phyloP scores from a whole-genome alignment of 2,113 vertebrate genomes.

The Anguilla japonica region DNA sequence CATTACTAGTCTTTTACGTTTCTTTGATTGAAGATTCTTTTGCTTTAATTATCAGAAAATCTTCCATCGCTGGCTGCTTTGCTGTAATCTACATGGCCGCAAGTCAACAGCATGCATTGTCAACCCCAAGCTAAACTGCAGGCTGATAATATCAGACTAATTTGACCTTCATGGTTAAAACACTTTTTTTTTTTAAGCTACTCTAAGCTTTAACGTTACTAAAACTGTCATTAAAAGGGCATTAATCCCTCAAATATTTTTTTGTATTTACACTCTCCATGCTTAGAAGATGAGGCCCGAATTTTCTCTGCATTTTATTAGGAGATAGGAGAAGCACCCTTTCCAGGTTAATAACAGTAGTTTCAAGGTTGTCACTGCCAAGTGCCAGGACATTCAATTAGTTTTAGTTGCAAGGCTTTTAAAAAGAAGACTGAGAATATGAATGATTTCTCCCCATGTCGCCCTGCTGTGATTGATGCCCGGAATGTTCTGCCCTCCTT shows the following conservation, averaged over 20 bases:
- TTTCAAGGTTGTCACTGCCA: slow-evolving; percentile 57
- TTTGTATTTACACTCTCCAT: slow-evolving; percentile 28
- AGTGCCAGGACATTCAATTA: slow-evolving; percentile 55
- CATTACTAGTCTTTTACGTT: no score
- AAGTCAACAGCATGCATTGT: no score
- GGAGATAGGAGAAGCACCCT: slow-evolving; percentile 22
- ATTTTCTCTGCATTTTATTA: slow-evolving; percentile 41
- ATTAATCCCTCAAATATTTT: slow-evolving; percentile 35
- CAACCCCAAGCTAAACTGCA: no score
- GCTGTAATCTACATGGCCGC: no score
- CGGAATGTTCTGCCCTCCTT: slow-evolving; percentile 17
- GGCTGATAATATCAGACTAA: no score
- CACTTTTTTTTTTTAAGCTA: no score
- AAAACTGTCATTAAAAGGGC: neutral
- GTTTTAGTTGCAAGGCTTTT: slow-evolving; percentile 40
- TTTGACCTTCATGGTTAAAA: no score
- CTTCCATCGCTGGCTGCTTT: no score
- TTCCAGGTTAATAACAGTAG: slow-evolving; percentile 53
- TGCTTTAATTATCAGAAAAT: no score
- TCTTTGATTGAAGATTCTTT: no score
- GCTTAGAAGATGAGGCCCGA: slow-evolving; percentile 27
- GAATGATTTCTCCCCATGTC: slow-evolving; percentile 46
- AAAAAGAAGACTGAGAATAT: slow-evolving; percentile 51
- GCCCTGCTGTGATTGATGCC: slow-evolving; percentile 45
- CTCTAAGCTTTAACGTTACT: neutral